phyloP scores from a whole-genome alignment of 2,888 invertebrate genomes.

The Chaitophorus viminalis region DNA sequence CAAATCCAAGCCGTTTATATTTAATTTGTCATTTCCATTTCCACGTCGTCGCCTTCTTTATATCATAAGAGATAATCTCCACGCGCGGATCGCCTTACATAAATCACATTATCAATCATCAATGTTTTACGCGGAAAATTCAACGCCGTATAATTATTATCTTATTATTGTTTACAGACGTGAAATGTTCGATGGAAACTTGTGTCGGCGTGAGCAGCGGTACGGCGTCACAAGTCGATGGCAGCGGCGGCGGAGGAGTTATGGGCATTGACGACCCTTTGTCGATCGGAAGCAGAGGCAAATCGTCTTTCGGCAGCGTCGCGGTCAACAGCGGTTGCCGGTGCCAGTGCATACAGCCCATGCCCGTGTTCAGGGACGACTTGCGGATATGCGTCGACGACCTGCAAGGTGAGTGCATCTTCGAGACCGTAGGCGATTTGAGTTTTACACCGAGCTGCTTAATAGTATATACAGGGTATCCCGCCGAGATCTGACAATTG shows the following conservation, averaged over 20 bases:
- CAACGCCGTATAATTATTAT: not conserved
- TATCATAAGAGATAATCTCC: too few species aligned
- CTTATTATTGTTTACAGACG: slow-evolving; percentile 68
- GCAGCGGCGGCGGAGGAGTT: slow-evolving; percentile 73
- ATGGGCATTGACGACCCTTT: slow-evolving; percentile 71
- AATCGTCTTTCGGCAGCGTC: slow-evolving; percentile 66
- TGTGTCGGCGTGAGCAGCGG: slow-evolving; percentile 78
- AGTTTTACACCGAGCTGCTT: not conserved
- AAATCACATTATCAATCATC: too few species aligned
- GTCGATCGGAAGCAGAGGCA: slow-evolving; percentile 64
- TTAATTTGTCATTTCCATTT: too few species aligned
- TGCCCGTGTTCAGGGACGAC: slow-evolving; percentile 86
- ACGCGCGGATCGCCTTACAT: too few species aligned
- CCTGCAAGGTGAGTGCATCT: slow-evolving; percentile 76
- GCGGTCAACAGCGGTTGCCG: slow-evolving; percentile 70
- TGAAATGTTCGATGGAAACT: slow-evolving; percentile 73
- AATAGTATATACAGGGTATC: too few species aligned
- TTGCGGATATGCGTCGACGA: slow-evolving; percentile 85
- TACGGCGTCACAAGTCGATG: slow-evolving; percentile 68
- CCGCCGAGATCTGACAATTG: too few species aligned
- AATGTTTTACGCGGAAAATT: too few species aligned
- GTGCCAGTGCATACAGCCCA: slow-evolving; percentile 81
- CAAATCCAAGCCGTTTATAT: too few species aligned
- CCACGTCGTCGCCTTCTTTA: too few species aligned
- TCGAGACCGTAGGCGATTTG: not conserved